A percentile compares a stretch with the other conserved stretches of the same genome.
Conservation (phyloP, 2,113 vertebrate genomes). For the Hydrochoerus hydrochaeris region DNA sequence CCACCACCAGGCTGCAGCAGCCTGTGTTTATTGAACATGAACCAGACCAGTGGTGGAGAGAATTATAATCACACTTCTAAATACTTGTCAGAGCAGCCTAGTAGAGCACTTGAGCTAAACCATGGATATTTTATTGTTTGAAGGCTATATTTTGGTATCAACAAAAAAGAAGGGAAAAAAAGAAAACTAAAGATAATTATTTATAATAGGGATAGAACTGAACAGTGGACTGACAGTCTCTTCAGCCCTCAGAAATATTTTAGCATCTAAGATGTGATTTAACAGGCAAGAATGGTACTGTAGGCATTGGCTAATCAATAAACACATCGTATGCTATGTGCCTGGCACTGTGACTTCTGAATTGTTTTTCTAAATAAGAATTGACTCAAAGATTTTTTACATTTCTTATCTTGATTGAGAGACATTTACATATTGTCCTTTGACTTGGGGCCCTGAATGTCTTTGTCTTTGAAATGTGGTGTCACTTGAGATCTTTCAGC, state of each 20-base stretch:
- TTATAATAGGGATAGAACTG: constrained; percentile 69
- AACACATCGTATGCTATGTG: not conserved
- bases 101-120: constrained; percentile 79
- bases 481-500: constrained; percentile 43
- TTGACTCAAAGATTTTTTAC: not conserved
- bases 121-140: constrained; percentile 63
- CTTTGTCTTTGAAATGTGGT: constrained; percentile 64
- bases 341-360: constrained; percentile 57
- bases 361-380: constrained; percentile 34
- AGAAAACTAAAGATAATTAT: constrained; percentile 76
- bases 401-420: constrained; percentile 47
- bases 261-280: constrained; percentile 26
- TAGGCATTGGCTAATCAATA: not conserved
- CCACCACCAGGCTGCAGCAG: constrained; percentile 58
- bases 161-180: constrained; percentile 56
- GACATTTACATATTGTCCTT: constrained; percentile 39
- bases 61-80: constrained; percentile 73
- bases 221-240: constrained; percentile 66
- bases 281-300: not conserved
- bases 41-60: constrained; percentile 71
- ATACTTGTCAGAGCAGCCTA: constrained; percentile 77
- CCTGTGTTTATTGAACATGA: constrained; percentile 64
- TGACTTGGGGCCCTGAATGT: constrained; percentile 13
- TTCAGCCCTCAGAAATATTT: constrained; percentile 66
- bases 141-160: constrained; percentile 75